These are phyloP conservation scores for Gavialis gangeticus DNA, from an alignment of 2,113 vertebrate genomes.

Conservation along the genomic window DNA sequence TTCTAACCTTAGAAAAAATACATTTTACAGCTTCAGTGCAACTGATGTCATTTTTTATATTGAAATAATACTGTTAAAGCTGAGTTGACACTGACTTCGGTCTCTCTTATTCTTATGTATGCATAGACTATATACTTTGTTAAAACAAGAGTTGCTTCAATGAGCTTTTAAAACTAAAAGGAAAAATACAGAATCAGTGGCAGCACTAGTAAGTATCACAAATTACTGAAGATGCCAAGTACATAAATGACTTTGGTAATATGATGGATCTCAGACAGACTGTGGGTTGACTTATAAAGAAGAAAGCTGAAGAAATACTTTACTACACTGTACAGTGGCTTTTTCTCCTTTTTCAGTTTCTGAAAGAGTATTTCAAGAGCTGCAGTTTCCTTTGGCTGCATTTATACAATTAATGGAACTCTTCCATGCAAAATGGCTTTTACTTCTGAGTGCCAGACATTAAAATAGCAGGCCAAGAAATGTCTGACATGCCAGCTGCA, in stretches of 20 bases:
- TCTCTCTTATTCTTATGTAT: constrained; percentile 29
- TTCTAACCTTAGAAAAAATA: constrained; percentile 8
- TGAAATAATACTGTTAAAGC: constrained; percentile 2
- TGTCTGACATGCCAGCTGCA: not conserved
- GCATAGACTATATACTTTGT: constrained; percentile 33
- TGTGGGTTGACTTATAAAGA: not conserved
- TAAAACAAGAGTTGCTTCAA: constrained; percentile 8
- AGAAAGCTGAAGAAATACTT: not conserved
- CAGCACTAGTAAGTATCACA: not conserved
- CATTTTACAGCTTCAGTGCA: constrained; percentile 43
- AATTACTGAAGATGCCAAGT: not conserved
- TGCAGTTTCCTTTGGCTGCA: not conserved
- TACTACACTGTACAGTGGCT: not conserved
- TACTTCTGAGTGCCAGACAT: not conserved
- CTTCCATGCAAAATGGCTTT: not conserved
- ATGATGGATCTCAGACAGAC: not conserved
- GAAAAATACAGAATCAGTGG: not conserved
- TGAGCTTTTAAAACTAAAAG: constrained; percentile 26
- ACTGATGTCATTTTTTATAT: constrained; percentile 34
- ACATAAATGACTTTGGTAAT: not conserved
- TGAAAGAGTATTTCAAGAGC: not conserved
- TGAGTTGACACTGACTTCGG: not conserved
- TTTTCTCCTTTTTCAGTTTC: not conserved
- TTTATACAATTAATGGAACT: not conserved
- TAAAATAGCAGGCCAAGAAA: not conserved